Conservation (phyloP, 2,797 vertebrate species). For the Paratrypauchen microcephalus region DNA sequence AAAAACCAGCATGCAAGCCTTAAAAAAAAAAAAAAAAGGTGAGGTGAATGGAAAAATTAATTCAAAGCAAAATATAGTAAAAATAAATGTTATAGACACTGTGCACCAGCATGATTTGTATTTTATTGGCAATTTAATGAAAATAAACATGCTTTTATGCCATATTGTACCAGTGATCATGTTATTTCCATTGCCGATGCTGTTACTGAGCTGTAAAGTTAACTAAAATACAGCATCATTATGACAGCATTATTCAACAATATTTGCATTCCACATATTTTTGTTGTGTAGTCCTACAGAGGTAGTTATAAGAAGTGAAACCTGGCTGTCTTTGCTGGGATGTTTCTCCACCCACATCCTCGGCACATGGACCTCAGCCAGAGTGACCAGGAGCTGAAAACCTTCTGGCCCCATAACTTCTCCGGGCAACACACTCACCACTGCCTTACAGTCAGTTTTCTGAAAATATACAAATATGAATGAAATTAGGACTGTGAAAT, state of each 20-base stretch:
- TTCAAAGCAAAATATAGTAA: background rate
- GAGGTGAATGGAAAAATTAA: background rate
- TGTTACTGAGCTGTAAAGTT: too few species aligned
- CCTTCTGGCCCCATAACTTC: constrained; percentile 73
- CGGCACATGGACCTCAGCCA: constrained; percentile 79
- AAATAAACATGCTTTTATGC: background rate
- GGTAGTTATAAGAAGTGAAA: constrained; percentile 36
- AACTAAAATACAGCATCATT: too few species aligned
- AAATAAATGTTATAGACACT: background rate
- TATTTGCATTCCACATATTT: background rate
- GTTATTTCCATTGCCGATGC: background rate
- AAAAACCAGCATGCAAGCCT: constrained; percentile 91
- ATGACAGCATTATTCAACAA: background rate
- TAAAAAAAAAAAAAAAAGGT: background rate
- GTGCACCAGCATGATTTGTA: background rate
- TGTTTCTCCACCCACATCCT: constrained; percentile 90
- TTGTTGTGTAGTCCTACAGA: background rate
- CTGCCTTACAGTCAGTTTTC: constrained; percentile 83
- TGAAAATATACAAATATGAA: constrained; percentile 37
- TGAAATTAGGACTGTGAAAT: background rate
- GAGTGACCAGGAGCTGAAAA: constrained; percentile 76
- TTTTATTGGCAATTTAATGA: background rate
- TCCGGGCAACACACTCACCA: constrained; percentile 77
- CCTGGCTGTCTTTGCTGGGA: constrained; percentile 84
- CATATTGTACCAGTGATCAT: background rate